Evolutionary conservation across 2,888 invertebrate species (phyloP).

Genomic region (Mylabris sibirica): DNA sequence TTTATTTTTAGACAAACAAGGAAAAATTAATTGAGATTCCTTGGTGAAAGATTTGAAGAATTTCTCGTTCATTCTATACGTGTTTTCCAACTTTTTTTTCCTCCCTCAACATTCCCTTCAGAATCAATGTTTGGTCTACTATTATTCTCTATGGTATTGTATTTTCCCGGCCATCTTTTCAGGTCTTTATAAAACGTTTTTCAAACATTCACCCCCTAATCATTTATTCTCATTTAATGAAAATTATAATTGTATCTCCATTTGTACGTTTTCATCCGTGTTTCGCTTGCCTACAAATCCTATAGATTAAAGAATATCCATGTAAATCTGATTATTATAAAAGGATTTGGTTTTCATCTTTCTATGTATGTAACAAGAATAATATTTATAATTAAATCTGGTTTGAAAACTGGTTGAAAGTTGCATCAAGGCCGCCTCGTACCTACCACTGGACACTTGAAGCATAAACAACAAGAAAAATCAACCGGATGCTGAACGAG

Average conservation of each 20-base stretch:
- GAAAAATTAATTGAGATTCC: background rate
- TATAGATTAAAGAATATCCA: background rate
- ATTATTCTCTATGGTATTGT: background rate
- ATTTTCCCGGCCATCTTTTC: background rate
- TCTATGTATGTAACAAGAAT: background rate
- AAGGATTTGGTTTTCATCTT: background rate
- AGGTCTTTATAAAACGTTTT: background rate
- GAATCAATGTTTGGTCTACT: background rate
- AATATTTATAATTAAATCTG: background rate
- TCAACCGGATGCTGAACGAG: slow-evolving; percentile 37
- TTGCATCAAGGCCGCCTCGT: background rate
- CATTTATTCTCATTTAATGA: background rate
- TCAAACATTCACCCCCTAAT: background rate
- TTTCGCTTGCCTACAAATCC: no score
- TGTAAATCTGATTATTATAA: background rate
- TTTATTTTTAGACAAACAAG: background rate
- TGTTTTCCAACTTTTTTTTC: background rate
- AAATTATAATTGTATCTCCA: background rate
- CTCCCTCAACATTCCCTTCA: background rate
- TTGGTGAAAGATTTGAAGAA: background rate
- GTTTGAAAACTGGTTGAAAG: background rate
- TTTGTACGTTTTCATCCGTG: background rate
- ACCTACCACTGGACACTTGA: background rate
- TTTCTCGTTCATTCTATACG: background rate
- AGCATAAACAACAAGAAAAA: slow-evolving; percentile 12